Evolutionary conservation across 1,140 invertebrate genomes (phyloP), one percentile per base, ranked within the genome.

Genomic region (Eulimnadia texana): DNA sequence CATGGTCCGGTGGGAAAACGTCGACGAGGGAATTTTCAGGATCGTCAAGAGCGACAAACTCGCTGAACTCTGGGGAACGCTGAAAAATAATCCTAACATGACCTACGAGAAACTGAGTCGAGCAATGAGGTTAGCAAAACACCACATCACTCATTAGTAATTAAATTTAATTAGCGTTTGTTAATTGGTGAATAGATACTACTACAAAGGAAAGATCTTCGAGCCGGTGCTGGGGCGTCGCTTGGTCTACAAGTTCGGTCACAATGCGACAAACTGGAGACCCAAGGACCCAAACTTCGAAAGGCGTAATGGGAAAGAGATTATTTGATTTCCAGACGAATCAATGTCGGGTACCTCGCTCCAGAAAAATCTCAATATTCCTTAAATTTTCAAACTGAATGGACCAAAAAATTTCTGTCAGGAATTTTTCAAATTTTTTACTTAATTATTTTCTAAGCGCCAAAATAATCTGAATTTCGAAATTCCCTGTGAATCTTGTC

Each of bases 91-190:
- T 70, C 82, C 83, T 25, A 83, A 85, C 69, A 94, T 94, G 91
- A 93, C 86, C n/a, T 95, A 93, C 70, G 91, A 93, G 71, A 95
- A 95, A 73, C 81, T 94, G 63, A 92, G 88, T 73, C 72, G 91
- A 67, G 91, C 91, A 3, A 93, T 95, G 89, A 82, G 91, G 82
- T 89, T 75, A 72, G 66, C 63, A 49, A 24, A 33, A 22, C 19
- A 42, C 6, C 16, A 16, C 6, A 42, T 9, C 33, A 42, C 33
- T 42, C 33, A 42, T 42, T 16, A 42, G n/a, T n/a, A 42, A 42
- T 42, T 42, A 58, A 58, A 20, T n/a, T 47, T 59, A 28, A 24
- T 59, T 16, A 16, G 6, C 19, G 22, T 13, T 27, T 29, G 19
- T 29, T 9, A 23, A 19, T 25, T 56, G 9, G 60, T 58, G 72